Evolutionary conservation across 2,113 vertebrate genomes (phyloP).

Genomic region (Sakesphorus luctuosus): DNA sequence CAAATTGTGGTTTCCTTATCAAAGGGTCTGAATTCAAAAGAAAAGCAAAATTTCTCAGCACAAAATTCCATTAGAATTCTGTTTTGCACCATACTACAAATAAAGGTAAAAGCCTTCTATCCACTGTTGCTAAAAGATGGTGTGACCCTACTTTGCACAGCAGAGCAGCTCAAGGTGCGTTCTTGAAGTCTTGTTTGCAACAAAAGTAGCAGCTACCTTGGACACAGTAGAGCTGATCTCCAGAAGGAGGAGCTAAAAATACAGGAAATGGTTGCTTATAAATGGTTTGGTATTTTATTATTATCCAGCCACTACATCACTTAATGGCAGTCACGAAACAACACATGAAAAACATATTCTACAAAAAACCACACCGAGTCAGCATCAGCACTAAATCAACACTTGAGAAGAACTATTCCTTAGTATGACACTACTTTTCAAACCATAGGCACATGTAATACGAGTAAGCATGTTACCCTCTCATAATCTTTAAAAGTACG

Average conservation of each 20-base stretch:
- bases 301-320: not conserved
- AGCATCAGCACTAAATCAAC: not conserved
- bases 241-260: not conserved
- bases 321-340: not conserved
- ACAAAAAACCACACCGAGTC: not conserved
- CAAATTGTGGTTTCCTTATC: not conserved
- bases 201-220: not conserved
- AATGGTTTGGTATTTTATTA: not conserved
- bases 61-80: not conserved
- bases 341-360: not conserved
- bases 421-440: not conserved
- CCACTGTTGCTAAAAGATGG: not conserved
- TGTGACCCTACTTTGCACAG: not conserved
- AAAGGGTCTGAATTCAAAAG: not conserved
- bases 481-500: not conserved
- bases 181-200: not conserved
- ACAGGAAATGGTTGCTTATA: not conserved
- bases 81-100: not conserved
- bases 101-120: not conserved
- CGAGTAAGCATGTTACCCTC: not conserved
- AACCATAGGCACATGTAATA: not conserved
- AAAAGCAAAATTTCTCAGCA: not conserved
- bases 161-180: not conserved
- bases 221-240: not conserved
- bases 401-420: not conserved